Evolutionary conservation across 2,113 vertebrate species (phyloP).

Genomic region (Pantherophis guttatus): DNA sequence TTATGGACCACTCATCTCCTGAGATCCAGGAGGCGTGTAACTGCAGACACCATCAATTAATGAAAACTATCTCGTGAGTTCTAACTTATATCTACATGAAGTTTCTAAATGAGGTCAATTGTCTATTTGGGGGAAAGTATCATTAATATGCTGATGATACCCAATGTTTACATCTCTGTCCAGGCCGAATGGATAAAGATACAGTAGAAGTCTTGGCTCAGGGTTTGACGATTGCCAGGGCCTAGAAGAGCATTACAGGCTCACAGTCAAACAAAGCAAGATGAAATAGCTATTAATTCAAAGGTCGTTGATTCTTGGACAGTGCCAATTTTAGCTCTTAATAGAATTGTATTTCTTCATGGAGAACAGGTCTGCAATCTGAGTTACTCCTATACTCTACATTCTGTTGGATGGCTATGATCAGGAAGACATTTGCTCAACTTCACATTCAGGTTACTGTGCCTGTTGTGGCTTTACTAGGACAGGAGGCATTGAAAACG

Average conservation of each 20-base stretch:
- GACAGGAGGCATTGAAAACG: neutral
- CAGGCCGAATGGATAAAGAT: neutral
- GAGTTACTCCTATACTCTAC: neutral
- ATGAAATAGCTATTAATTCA: neutral
- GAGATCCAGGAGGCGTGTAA: neutral
- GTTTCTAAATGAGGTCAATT: neutral
- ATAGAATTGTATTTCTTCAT: neutral
- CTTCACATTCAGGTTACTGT: neutral
- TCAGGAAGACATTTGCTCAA: neutral
- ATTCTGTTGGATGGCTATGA: neutral
- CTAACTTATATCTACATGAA: neutral
- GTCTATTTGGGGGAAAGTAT: neutral
- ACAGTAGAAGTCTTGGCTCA: neutral
- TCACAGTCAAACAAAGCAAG: neutral
- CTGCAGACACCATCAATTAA: neutral
- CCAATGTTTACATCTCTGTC: neutral
- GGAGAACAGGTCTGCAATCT: neutral
- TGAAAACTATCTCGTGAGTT: neutral
- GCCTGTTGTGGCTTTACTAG: neutral
- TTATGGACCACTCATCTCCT: neutral
- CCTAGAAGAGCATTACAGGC: neutral
- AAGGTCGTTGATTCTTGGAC: neutral
- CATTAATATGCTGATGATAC: neutral
- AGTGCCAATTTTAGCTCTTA: neutral
- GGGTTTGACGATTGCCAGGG: neutral